Evolutionary conservation across 2,113 vertebrate genomes (phyloP).

Genomic region (Lutjanus erythropterus): DNA sequence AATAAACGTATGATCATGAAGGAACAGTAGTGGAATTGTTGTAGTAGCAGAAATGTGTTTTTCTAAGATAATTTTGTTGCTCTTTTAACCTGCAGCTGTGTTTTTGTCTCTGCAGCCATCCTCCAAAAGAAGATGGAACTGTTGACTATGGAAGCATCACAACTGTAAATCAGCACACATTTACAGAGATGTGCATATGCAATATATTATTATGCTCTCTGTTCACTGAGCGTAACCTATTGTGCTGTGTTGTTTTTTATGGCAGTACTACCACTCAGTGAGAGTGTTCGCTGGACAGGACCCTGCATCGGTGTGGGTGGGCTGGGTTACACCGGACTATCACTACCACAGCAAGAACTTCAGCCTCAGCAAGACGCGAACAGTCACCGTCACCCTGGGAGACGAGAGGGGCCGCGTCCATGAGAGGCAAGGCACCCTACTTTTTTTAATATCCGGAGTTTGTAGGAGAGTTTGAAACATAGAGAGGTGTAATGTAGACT

Average conservation of each 20-base stretch:
- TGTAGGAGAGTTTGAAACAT: background rate
- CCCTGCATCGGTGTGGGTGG: conserved; percentile 94
- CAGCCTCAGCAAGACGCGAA: conserved; percentile 91
- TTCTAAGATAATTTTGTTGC: background rate
- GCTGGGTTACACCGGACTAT: conserved; percentile 98
- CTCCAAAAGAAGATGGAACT: conserved; percentile 78
- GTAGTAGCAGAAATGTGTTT: background rate
- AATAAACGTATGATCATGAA: background rate
- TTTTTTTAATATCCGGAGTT: conserved; percentile 4
- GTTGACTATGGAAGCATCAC: conserved; percentile 83
- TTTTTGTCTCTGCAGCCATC: conserved; percentile 64
- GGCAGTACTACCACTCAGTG: conserved; percentile 90
- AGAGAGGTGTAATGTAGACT: background rate
- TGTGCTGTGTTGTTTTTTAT: background rate
- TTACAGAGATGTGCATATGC: background rate
- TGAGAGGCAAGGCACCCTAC: conserved; percentile 88
- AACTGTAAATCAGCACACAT: conserved; percentile 70
- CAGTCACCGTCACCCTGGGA: conserved; percentile 96
- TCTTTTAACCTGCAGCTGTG: background rate
- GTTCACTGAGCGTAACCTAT: background rate
- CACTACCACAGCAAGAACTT: conserved; percentile 96
- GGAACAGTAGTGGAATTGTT: background rate
- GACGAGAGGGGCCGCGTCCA: conserved; percentile 97
- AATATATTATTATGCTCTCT: background rate
- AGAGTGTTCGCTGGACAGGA: conserved; percentile 97